Base-by-base conservation (phyloP, 2,888 invertebrate genomes). In the Chrysolina americana region DNA sequence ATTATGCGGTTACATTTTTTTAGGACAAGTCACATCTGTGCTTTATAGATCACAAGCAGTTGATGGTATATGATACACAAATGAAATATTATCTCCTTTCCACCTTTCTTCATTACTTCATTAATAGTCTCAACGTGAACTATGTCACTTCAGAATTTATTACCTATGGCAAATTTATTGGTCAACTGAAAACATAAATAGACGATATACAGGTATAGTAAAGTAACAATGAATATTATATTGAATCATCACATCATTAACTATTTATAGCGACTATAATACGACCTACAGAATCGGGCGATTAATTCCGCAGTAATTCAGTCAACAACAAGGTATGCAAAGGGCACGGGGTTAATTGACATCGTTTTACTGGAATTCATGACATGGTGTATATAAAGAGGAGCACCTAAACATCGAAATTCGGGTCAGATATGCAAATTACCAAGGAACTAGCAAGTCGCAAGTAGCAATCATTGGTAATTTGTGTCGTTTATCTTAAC, bases 261-360 rank as follows among this genome's bases (percentile, higher is more conserved):
- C 71, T 71, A 75, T 75, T 70, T 74, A 50, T 70, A 70, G 19
- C 11, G 21, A 17, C 41, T 48, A 36, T 41, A 1, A 10, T 65
- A 36, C 59, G 28, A 62, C 63, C 41, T 70, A 36, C 70, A 48
- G 48, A 21, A 63, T 41, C 41, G 47, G 17, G 41, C 62, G 68
- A 53, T 44, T 68, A 70, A 70, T 65, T 59, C 19, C 41, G 65
- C n/a, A n/a, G 56, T 62, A 75, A 71, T 75, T 70, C 68, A 66
- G 44, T 71, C 59, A 72, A 70, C 48, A 68, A 47, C 56, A 41
- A 74, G 73, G 74, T 74, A 72, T 76, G 71, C 62, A 59, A 48
- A 63, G 63, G 70, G 73, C 68, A 70, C 65, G 36, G 48, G 77
- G 75, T 75, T 71, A 77, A 77, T 73, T 70, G 62, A 19, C 47